Evolutionary conservation across 2,113 vertebrate species (phyloP), one percentile per base, ranked within the genome.

Genomic region (Parus major): DNA sequence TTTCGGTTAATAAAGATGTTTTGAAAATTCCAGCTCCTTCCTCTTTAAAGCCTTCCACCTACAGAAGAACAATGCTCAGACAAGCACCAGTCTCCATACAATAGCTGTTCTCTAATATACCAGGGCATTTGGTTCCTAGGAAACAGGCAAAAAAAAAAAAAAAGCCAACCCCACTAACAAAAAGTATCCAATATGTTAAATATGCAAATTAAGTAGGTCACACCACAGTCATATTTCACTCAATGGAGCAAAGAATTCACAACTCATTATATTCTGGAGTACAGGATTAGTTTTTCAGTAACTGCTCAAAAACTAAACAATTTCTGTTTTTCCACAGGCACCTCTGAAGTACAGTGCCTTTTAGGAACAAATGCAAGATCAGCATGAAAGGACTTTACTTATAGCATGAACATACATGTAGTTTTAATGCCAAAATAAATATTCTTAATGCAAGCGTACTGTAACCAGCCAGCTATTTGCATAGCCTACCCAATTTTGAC

Each of bases 191-290:
- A 79, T 89, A 88, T 86, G 94, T 94, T 96, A 94, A 96, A 92
- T 91, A 97, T 95, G 84, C 69, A 97, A 95, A 98, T 95, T 93
- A 98, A 97, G 66, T 89, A 85, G 97, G 95, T 97, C 95, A 97
- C 78, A 69, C 73, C 73, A 63, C 73, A 63, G 84, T 90, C 85
- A 88, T 94, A 96, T 96, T 97, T 97, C 83, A 95, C 88, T 86
- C 86, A 96, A 18, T 79, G 75, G 76, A 93, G 84, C 25, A 6
- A 93, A 94, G 75, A 89, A 35, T 79, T 47, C 73, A 95, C 69
- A 93, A 92, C 76, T 66, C 70, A 33, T 86, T 88, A 52, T 73
- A 52, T 79, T 95, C 60, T 75, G 60, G 73, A 60, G 80, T 61
- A 92, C 18, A 77, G 44, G 33, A 72, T 36, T 53, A 31, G 25